These are phyloP conservation scores for Agelas oroides DNA, from an alignment of 37 sponge, comb jelly and placozoan species.

Conservation along the genomic window DNA sequence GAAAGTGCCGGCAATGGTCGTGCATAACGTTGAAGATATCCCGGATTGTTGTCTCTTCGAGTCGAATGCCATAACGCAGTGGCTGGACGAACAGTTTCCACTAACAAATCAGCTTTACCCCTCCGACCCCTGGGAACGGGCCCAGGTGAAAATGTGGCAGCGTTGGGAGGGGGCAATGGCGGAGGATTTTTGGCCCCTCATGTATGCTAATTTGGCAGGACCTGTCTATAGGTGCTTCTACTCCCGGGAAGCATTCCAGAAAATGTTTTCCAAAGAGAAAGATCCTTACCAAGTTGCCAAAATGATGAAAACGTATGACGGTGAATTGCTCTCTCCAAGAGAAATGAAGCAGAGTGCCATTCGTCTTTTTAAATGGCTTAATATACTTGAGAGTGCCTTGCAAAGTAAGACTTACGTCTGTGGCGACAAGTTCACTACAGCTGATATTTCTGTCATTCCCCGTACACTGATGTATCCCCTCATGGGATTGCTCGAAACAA, in stretches of 20 bases:
- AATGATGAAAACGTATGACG: constrained; percentile 1
- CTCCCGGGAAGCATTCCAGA: not conserved
- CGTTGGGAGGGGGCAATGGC: constrained; percentile 28
- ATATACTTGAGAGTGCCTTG: not conserved
- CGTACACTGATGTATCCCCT: not conserved
- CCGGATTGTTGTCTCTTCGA: not conserved
- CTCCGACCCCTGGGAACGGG: constrained; percentile 6
- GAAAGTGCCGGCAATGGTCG: constrained; percentile 1
- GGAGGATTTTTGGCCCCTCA: constrained; percentile 13
- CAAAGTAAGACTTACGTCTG: not conserved
- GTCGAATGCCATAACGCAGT: constrained; percentile 16
- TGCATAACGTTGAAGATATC: not conserved
- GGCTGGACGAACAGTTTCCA: constrained; percentile 5
- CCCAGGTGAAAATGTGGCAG: constrained; percentile 18
- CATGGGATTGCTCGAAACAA: not conserved
- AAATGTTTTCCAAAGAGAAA: not conserved
- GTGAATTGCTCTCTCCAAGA: constrained; percentile 8
- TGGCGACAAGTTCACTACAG: not conserved
- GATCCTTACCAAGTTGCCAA: not conserved
- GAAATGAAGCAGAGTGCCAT: not conserved
- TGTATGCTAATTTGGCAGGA: not conserved
- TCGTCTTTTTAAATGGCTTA: not conserved
- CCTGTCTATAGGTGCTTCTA: not conserved
- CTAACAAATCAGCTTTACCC: constrained; percentile 3
- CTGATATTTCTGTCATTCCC: constrained; percentile 10